Conservation (phyloP, 2,113 vertebrate species). For the Dolichallabes microphthalmus region DNA sequence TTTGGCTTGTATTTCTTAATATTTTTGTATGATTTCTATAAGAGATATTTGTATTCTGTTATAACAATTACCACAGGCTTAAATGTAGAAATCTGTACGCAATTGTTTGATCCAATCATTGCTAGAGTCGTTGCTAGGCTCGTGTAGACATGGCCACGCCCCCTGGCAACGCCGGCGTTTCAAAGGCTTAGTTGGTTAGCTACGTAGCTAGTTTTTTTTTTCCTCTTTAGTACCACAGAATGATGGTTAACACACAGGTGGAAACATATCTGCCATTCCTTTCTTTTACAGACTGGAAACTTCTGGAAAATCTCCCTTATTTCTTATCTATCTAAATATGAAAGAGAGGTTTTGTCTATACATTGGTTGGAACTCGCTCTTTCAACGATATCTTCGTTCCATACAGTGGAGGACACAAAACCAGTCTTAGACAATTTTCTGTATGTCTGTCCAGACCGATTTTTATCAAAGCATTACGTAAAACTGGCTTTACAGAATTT, state of each 20-base stretch:
- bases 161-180: slow-evolving; percentile 13
- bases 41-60: no score
- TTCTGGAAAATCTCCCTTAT: not conserved
- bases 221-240: not conserved
- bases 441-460: no score
- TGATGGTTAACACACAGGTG: not conserved
- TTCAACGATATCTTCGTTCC: no score
- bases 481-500: no score
- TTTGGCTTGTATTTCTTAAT: no score
- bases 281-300: not conserved
- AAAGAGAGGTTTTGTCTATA: no score
- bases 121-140: slow-evolving; percentile 5
- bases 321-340: no score
- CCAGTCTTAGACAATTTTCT: no score
- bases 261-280: not conserved
- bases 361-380: no score
- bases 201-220: not conserved
- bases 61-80: not conserved
- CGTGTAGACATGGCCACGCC: not conserved
- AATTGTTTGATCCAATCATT: not conserved
- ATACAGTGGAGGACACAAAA: no score
- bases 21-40: no score
- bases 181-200: not conserved
- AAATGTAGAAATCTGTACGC: not conserved
- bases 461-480: no score